Base-by-base conservation (phyloP, 2,888 invertebrate species). In the Platyscelio sp. region DNA sequence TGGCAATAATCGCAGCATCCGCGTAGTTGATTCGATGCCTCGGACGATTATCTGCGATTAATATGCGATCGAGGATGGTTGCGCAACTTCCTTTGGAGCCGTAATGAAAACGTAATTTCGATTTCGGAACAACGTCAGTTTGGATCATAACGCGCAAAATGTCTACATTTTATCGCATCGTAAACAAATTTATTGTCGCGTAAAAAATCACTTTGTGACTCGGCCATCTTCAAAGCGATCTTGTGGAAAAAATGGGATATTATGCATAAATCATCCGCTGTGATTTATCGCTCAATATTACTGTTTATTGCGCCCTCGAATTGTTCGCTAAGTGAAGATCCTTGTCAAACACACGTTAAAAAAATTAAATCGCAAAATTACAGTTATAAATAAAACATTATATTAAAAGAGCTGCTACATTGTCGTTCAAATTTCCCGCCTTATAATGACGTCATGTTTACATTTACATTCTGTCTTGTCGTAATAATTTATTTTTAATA, bases 141-240 rank as follows among this genome's bases (percentile, higher is more conserved):
- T 15, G 4, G 33, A 38, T 70, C 76, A 68, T 75, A 77, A 76
- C 58, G 77, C 29, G 33, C 38, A 49, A 54, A 67, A 71, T 40
- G 72, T 65, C 74, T 54, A 70, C 61, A 61, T 54, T 78, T 83
- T 78, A 83, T 78, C 78, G 75, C 63, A 63, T 58, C 78, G 68
- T 83, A 83, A 83, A 72, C 51, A 75, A 67, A 74, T 78, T 83
- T 83, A 83, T 74, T 74, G 68, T 68, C 78, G 78, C 78, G 78
- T 83, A 83, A 83, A 83, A 83, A 83, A 75, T 78, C 74, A 78
- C 78, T 83, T 78, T 78, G 63, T 70, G 33, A 58, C 58, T 27
- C 74, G 67, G 58, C 68, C 63, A 51, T 78, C 83, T 74, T 83
- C 68, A 78, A 83, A 83, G 78, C 60, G 46, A 60, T 24, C 49